Conservation (phyloP, 2,113 vertebrate genomes). For the Parotia lawesii region DNA sequence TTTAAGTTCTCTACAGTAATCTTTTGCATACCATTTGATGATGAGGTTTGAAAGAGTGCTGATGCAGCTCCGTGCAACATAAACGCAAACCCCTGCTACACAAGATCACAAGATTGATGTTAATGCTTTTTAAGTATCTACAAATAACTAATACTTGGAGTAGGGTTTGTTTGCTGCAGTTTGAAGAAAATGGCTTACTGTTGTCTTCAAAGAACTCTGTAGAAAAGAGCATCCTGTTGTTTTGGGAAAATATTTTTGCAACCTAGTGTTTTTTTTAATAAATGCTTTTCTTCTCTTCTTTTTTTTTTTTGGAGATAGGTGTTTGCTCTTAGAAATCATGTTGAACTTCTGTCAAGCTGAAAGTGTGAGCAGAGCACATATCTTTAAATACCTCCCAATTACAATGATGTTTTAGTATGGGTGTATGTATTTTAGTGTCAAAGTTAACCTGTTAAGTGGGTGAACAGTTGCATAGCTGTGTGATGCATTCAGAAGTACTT, state of each 20-base stretch:
- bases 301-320: not conserved
- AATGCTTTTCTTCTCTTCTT: not conserved
- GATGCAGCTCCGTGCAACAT: not conserved
- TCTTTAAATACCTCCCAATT: not conserved
- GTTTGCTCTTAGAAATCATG: not conserved
- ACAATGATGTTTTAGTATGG: not conserved
- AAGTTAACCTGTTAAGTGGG: not conserved
- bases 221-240: not conserved
- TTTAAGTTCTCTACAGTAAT: not conserved
- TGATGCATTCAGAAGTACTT: not conserved
- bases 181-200: not conserved
- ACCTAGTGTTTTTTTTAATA: not conserved
- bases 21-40: not conserved
- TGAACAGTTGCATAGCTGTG: not conserved
- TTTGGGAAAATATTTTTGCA: not conserved
- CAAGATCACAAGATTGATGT: not conserved
- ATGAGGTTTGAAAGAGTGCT: not conserved
- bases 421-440: not conserved
- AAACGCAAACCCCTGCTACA: not conserved
- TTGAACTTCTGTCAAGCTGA: not conserved
- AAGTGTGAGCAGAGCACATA: not conserved
- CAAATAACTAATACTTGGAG: not conserved
- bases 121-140: not conserved
- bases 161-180: not conserved
- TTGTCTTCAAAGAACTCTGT: not conserved